Evolutionary conservation across 2,113 vertebrate genomes (phyloP), one percentile per base, ranked within the genome.

Genomic region (Trogon surrucura): DNA sequence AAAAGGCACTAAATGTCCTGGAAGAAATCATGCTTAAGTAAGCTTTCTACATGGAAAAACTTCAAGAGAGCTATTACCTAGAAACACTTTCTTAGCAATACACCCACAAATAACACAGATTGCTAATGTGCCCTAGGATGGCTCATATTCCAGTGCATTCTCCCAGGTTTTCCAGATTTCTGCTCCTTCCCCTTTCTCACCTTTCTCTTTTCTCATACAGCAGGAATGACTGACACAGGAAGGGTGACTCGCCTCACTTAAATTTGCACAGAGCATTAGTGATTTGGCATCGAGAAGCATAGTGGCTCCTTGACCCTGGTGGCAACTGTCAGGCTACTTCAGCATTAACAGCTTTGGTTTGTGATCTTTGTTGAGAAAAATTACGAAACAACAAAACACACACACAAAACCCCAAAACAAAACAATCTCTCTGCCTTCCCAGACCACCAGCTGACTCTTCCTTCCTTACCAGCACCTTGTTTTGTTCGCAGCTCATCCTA

Each of bases 31-130:
- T 9, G 41, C 29, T 71, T 56, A 91, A 89, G 80, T 48, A 82
- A 88, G 75, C n/a, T 58, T 94, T 91, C 73, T 54, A 64, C 56
- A 34, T 17, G 71, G 36, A 47, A 61, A 89, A 87, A 79, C 19
- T 61, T 73, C 85, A 88, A 38, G 19, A 51, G 41, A 93, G 50
- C 60, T 80, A 32, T 78, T 92, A 38, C 91, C 82, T 72, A 71
- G 64, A 79, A 89, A 75, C 48, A 58, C 26, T 91, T 91, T 61
- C 72, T 82, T 71, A 93, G 89, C 86, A 84, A 85, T 41, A 56
- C 23, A 32, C 16, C 62, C 84, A 69, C 72, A 79, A 95, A 93
- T 53, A 95, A 23, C 54, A 25, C 0, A 71, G 80, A 53, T 78
- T 45, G 30, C 57, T 89, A 20, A n/a, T 20, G 48, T 85, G 54